A percentile compares a stretch with the other conserved stretches of the same genome.
These are phyloP conservation scores for Argyrosomus regius DNA, from an alignment of 2,797 vertebrate genomes.

Conservation along the genomic window DNA sequence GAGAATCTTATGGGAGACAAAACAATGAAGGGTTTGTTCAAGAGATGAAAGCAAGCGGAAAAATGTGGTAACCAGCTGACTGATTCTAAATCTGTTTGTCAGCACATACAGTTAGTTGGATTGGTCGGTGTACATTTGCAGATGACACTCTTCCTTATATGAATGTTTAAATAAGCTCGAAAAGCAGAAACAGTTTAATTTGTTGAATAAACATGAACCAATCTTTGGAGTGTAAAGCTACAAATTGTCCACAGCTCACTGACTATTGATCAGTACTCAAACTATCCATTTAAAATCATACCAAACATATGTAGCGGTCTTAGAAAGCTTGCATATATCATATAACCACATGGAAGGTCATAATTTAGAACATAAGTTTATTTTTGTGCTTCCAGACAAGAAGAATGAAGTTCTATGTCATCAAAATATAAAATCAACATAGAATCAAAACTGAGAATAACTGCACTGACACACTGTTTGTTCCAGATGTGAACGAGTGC, in stretches of 20 bases:
- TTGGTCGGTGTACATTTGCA: conserved; percentile 26
- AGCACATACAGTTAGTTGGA: background rate
- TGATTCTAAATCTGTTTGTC: background rate
- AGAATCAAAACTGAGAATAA: background rate
- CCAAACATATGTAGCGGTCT: background rate
- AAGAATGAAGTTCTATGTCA: background rate
- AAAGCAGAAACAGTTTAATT: background rate
- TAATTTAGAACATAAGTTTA: background rate
- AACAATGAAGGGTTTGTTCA: conserved; percentile 40
- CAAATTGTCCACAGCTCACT: no score
- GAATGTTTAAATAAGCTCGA: background rate
- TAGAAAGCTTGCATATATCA: background rate
- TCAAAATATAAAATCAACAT: background rate
- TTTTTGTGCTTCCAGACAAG: background rate
- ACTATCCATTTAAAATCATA: no score
- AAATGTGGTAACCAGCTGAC: conserved; percentile 8
- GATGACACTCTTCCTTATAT: conserved; percentile 36
- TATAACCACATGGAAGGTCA: background rate
- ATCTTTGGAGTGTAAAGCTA: background rate
- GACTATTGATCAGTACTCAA: no score
- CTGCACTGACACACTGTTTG: background rate
- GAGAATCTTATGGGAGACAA: background rate
- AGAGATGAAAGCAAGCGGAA: background rate
- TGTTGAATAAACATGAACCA: background rate
- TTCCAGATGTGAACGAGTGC: conserved; percentile 94